Base-by-base conservation (phyloP, 2,797 vertebrate species). In the Poliocrania exsul region DNA sequence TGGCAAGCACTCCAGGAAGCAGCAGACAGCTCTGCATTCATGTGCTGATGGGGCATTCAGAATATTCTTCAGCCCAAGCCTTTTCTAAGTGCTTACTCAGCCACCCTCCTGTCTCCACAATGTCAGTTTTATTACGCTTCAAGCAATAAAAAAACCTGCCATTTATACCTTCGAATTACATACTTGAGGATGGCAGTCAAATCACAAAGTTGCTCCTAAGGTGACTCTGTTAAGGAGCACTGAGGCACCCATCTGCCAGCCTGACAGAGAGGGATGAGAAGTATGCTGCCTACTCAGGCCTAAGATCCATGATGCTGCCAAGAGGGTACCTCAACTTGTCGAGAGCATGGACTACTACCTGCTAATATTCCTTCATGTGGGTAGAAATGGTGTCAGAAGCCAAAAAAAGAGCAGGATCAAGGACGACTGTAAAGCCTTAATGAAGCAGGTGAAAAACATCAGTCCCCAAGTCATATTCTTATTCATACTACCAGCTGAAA, bases 301-400 rank as follows among this genome's bases (percentile, higher is more conserved):
- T 56, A 17, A 56, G 56, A 56, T 44, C 19, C 6, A 2, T 25
- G 42, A 25, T 44, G 23, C 16, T 49, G 31, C n/a, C 49, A 21
- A 42, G 16, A 62, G 42, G 35, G 42, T 24, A 62, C 19, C 24
- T 23, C 42, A 50, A 2, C 31, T n/a, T 35, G 16, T n/a, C 23
- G 50, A 75, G 58, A 50, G 26, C 35, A 37, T 0, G 0, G 31
- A 9, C 35, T 31, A 31, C 31, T 4, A 56, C 8, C 42, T 0
- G 0, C 26, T 37, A 10, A 14, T 29, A 10, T 15, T 26, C 16
- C 49, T 67, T 54, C 35, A 61, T 5, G 5, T 37, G 42, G 35
- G 26, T n/a, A 23, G 13, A 75, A 69, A 42, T 69, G 35, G 40
- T 0, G 0, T 56, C 1, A 0, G 21, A 56, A 49, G 56, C 9